These are phyloP conservation scores for Endotricha flammealis DNA, from an alignment of 2,888 invertebrate genomes.

Conservation along the genomic window DNA sequence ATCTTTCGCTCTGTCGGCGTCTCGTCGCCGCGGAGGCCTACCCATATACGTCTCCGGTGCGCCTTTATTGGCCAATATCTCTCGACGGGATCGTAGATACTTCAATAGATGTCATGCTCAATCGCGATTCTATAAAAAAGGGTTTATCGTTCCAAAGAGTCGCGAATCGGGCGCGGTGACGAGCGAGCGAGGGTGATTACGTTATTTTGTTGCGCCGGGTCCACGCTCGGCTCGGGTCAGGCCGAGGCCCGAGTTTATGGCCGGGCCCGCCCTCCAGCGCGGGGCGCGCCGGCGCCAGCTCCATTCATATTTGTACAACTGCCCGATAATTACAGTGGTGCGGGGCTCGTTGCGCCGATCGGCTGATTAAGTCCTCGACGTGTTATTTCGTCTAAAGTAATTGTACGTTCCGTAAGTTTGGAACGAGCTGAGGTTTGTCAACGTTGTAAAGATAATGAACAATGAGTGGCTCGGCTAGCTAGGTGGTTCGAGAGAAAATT, in stretches of 20 bases:
- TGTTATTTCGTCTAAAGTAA: conserved; percentile 49
- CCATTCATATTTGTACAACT: conserved; percentile 70
- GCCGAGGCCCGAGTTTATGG: conserved; percentile 31
- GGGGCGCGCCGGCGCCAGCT: conserved; percentile 36
- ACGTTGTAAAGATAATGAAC: conserved; percentile 18
- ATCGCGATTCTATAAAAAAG: conserved; percentile 37
- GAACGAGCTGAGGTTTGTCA: conserved; percentile 20
- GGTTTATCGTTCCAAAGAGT: conserved; percentile 27
- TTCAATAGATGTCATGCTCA: conserved; percentile 50
- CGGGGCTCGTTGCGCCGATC: conserved; percentile 34
- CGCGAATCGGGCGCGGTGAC: conserved; percentile 13
- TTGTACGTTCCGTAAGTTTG: conserved; percentile 23
- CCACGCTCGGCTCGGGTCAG: conserved; percentile 25
- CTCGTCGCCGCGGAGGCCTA: conserved; percentile 38
- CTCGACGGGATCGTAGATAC: conserved; percentile 48
- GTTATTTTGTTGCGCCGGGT: conserved; percentile 12
- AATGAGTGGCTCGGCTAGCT: conserved; percentile 23
- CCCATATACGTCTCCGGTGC: conserved; percentile 47
- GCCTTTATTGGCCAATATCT: conserved; percentile 60
- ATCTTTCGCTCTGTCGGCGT: conserved; percentile 58
- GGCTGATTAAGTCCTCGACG: conserved; percentile 64
- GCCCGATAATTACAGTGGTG: conserved; percentile 58
- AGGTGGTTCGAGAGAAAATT: conserved; percentile 29
- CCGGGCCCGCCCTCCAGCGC: conserved; percentile 36
- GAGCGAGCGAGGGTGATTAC: conserved; percentile 13